A percentile compares a stretch with the other conserved stretches of the same genome.
These are phyloP conservation scores for Petrolisthes manimaculis DNA, from an alignment of 2,888 invertebrate species.

Conservation along the genomic window DNA sequence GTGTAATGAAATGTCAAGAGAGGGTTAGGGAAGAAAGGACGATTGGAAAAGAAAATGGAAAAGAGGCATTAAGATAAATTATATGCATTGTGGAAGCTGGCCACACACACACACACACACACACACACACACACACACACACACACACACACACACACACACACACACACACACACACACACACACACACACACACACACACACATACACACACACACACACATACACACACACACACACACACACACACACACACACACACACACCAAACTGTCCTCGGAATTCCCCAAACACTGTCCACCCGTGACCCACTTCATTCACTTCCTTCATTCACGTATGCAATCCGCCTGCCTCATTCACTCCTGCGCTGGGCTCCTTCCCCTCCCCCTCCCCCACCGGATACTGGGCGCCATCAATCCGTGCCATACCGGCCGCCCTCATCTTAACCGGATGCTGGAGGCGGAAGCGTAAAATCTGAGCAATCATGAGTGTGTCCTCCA, in stretches of 20 bases:
- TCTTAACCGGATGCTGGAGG: conserved; percentile 54
- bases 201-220: background rate
- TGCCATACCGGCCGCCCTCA: conserved; percentile 33
- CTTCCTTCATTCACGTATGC: conserved; percentile 4
- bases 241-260: conserved; percentile 28
- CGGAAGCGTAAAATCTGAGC: conserved; percentile 58
- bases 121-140: conserved; percentile 24
- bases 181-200: background rate
- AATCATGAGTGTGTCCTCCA: conserved; percentile 48
- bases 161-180: background rate
- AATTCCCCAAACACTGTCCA: background rate
- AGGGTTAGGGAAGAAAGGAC: no score
- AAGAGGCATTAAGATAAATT: no score
- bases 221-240: background rate
- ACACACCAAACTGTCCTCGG: background rate
- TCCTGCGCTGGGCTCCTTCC: no score
- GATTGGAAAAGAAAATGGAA: no score
- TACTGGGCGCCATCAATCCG: conserved; percentile 42
- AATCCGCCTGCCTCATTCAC: background rate
- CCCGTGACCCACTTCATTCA: background rate
- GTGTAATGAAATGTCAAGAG: background rate
- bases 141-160: conserved; percentile 17
- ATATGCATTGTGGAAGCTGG: no score
- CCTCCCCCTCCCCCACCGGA: conserved; percentile 13
- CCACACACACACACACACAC: conserved; percentile 17